Evolutionary conservation across 2,888 invertebrate species (phyloP).

Genomic region (Papilio gigon): DNA sequence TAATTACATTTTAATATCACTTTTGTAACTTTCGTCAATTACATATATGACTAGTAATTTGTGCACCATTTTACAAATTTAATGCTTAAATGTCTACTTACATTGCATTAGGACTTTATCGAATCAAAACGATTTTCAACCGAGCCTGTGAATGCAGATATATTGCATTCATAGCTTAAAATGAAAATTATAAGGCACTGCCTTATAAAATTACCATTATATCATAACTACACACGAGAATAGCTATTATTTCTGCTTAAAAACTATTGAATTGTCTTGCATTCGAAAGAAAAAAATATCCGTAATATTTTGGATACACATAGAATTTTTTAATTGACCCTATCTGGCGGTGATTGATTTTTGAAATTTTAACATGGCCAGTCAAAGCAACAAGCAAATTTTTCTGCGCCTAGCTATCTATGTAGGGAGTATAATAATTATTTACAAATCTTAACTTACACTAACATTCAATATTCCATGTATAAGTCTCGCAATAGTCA

Average conservation of each 20-base stretch:
- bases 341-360: constrained; percentile 5
- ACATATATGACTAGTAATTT: constrained; percentile 40
- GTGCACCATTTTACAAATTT: constrained; percentile 41
- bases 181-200: constrained; percentile 67
- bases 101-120: background rate
- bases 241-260: background rate
- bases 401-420: constrained; percentile 36
- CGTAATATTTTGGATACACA: background rate
- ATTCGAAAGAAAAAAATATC: background rate
- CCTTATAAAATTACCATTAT: constrained; percentile 54
- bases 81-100: constrained; percentile 33
- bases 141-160: background rate
- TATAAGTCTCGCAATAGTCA: constrained; percentile 16
- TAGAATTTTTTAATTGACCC: constrained; percentile 4
- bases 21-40: constrained; percentile 50
- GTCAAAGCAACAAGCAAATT: constrained; percentile 27
- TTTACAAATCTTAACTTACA: constrained; percentile 31
- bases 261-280: background rate
- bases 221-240: constrained; percentile 19
- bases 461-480: constrained; percentile 17
- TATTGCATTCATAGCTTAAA: constrained; percentile 33
- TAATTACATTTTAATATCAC: constrained; percentile 70
- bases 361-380: background rate
- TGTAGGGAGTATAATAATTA: constrained; percentile 11
- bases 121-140: background rate